Evolutionary conservation across 1,140 invertebrate species (phyloP).

Genomic region (Panulirus ornatus): DNA sequence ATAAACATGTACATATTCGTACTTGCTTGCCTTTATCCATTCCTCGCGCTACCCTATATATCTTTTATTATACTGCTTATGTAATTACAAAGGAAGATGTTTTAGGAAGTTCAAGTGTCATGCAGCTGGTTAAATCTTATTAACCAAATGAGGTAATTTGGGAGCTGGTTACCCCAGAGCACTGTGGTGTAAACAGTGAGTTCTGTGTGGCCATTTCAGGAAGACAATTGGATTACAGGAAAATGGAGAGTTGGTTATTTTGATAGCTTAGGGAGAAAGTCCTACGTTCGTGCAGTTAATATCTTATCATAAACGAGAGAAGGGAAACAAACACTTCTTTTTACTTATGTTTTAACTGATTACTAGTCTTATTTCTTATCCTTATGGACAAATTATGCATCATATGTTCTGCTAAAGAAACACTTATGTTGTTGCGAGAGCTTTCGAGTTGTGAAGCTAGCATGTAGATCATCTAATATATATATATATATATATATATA

Average conservation of each 20-base stretch:
- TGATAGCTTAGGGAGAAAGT: background rate
- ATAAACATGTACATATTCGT: background rate
- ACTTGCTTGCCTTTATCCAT: too few relatives aligned
- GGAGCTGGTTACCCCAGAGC: background rate
- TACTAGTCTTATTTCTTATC: too few relatives aligned
- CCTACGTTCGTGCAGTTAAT: background rate
- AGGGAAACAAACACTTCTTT: too few relatives aligned
- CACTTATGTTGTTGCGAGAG: too few relatives aligned
- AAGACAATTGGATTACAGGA: background rate
- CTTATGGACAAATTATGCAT: too few relatives aligned
- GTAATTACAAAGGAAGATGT: slow-evolving; percentile 38
- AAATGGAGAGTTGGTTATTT: background rate
- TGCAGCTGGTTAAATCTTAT: slow-evolving; percentile 57
- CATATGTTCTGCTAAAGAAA: too few relatives aligned
- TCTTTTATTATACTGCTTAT: background rate
- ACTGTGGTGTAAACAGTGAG: slow-evolving; percentile 3
- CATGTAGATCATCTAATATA: too few relatives aligned
- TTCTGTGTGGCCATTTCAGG: background rate
- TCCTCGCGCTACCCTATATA: too few relatives aligned
- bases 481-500: background rate
- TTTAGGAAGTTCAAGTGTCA: slow-evolving; percentile 47
- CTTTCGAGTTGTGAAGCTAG: too few relatives aligned
- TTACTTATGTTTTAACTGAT: too few relatives aligned
- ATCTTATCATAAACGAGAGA: too few relatives aligned
- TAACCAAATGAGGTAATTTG: slow-evolving; percentile 50